Evolutionary conservation across 2,113 vertebrate genomes (phyloP).

Genomic region (Formicarius rufipectus): DNA sequence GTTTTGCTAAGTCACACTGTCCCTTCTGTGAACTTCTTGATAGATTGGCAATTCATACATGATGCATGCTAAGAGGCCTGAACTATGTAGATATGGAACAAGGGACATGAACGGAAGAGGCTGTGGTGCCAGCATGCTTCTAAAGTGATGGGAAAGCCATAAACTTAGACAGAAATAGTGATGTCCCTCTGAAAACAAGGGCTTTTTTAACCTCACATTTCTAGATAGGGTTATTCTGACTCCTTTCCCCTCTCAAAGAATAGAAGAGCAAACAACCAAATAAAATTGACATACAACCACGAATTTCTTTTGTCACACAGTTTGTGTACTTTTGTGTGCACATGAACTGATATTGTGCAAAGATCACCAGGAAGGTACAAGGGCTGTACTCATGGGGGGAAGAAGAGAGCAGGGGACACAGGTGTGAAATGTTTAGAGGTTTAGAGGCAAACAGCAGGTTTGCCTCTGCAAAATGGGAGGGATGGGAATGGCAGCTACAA

Average conservation of each 20-base stretch:
- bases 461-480: neutral
- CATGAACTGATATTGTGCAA: neutral
- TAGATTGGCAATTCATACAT: neutral
- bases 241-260: neutral
- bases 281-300: conserved; percentile 13
- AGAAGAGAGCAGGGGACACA: neutral
- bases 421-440: neutral
- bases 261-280: neutral
- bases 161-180: neutral
- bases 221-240: neutral
- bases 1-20: neutral
- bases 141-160: neutral
- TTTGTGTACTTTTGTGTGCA: conserved; percentile 15
- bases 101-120: neutral
- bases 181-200: neutral
- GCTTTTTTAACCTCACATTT: conserved; percentile 17
- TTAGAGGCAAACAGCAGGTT: neutral
- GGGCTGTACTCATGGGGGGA: neutral
- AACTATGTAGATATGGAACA: neutral
- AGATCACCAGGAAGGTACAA: neutral
- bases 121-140: neutral
- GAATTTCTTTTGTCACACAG: neutral
- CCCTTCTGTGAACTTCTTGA: conserved; percentile 35
- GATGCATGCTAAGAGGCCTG: neutral
- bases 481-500: neutral